Base-by-base conservation (phyloP, 2,113 vertebrate species). In the Dromaius novaehollandiae region DNA sequence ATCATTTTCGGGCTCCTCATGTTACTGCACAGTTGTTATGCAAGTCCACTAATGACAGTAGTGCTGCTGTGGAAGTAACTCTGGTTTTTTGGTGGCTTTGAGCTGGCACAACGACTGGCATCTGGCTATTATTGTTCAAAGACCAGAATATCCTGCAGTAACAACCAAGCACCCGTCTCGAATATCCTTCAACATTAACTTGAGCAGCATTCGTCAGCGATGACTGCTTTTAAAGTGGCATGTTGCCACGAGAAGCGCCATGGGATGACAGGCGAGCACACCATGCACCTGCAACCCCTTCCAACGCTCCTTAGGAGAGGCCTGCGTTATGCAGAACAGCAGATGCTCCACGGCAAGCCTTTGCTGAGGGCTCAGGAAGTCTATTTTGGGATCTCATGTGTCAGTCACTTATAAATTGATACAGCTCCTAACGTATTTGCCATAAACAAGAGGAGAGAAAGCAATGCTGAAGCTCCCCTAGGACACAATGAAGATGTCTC, bases 341-440 rank as follows among this genome's bases (percentile, higher is more conserved):
- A 95, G 81, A 89, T 51, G 74, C 81, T 78, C 84, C 18, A 0
- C 3, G 1, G 63, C 61, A 61, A 83, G 46, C 5, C 64, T 69
- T 71, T 4, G 1, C 65, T 1, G 0, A 55, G 51, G 74, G 56
- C 69, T 89, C 0, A 0, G 65, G 61, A 75, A 81, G 26, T 30
- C 74, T 93, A 69, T 92, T 96, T 40, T 53, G 63, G 83, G 74
- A 89, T 82, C 64, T 93, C 60, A 2, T 51, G 30, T 92, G 86
- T 79, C 86, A 90, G 46, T 51, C 26, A 0, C 91, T 92, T 51
- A 81, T 60, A 80, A 92, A 50, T 40, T 2, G 0, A 85, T 58
- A 56, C n/a, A 77, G 76, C 22, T 91, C 74, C 83, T 11, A 0
- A 94, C 76, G 92, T 51, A 84, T 89, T 92, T 51, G 58, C 48